A percentile compares a stretch with the other conserved stretches of the same genome.
phyloP scores from a whole-genome alignment of 2,797 vertebrate genomes.

The Adelosebastes latens region DNA sequence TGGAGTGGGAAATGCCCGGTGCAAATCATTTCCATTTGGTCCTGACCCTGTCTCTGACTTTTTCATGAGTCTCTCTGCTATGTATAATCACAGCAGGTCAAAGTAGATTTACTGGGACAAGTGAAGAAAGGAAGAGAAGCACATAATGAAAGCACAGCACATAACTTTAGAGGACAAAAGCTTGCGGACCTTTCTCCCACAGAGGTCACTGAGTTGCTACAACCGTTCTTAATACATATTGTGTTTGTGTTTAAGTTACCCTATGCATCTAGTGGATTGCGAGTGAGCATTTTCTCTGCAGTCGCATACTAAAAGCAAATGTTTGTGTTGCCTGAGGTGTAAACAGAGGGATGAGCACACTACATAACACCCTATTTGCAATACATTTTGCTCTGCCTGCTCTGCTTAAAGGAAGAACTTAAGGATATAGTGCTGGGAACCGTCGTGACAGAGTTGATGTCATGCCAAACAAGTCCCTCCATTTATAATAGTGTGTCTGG shows the following conservation, averaged over 20 bases:
- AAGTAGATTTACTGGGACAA: conserved; percentile 59
- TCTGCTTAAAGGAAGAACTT: conserved; percentile 52
- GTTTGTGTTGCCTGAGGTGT: conserved; percentile 62
- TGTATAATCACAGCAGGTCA: conserved; percentile 52
- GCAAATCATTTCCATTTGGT: conserved; percentile 59
- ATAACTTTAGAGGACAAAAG: conserved; percentile 43
- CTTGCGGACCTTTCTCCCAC: conserved; percentile 3
- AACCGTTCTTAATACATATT: conserved; percentile 1
- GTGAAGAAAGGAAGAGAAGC: conserved; percentile 47
- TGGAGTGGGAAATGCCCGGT: conserved; percentile 42
- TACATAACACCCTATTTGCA: conserved; percentile 54
- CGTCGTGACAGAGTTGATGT: conserved; percentile 59
- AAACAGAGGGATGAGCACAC: conserved; percentile 59
- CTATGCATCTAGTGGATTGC: conserved; percentile 30
- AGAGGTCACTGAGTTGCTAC: conserved; percentile 6
- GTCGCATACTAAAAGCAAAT: conserved; percentile 47
- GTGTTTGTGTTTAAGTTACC: conserved; percentile 14
- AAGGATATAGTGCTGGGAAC: conserved; percentile 42
- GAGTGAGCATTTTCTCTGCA: conserved; percentile 36
- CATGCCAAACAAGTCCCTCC: conserved; percentile 63
- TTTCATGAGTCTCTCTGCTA: conserved; percentile 38
- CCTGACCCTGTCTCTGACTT: conserved; percentile 49
- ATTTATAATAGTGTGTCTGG: conserved; percentile 65
- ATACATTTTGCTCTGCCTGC: conserved; percentile 54
- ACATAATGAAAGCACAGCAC: conserved; percentile 40